Base-by-base conservation (phyloP, 2,797 vertebrate genomes). In the Hoplostethus mediterraneus region DNA sequence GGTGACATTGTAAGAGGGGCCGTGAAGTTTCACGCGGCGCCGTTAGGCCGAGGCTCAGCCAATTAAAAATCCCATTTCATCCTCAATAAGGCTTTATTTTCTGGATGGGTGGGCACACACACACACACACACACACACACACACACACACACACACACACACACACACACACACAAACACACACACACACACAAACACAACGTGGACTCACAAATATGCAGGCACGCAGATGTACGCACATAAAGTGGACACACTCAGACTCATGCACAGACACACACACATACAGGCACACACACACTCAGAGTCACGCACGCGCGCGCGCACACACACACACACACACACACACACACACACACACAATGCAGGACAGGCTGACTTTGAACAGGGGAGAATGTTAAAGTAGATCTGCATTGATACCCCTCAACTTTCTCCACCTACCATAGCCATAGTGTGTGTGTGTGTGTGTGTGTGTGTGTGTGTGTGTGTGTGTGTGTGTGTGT, bases 41-140 rank as follows among this genome's bases (percentile, higher is more conserved):
- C 52, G 87, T 86, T 83, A 86, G 90, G 78, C 80, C 65, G 62
- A 71, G 58, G 78, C 90, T 91, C 88, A 93, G 89, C 90, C 93
- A 94, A 95, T 94, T 94, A 94, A 94, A 95, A 95, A 94, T 91
- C 90, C 92, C 89, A 93, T 94, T 94, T 93, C 91, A 94, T 93
- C 91, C 92, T 92, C 91, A 93, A 93, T 92, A 92, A 94, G 88
- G 89, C 91, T 93, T 93, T 93, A 91, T 93, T 93, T 94, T 92
- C 89, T 92, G 93, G 88, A 90, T 92, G 92, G 87, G 72, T 83
- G 80, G 78, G 79, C 70, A 73, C 82, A 80, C 75, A 68, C 75
- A 53, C 80, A 75, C 77, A 76, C 78, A 47, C 82, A 77, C 73
- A 17, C 53, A 61, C 64, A 66, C 64, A 64, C 73, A 17, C 54